These are phyloP conservation scores for Peromyscus leucopus DNA, from an alignment of 2,113 vertebrate genomes.

Conservation along the genomic window DNA sequence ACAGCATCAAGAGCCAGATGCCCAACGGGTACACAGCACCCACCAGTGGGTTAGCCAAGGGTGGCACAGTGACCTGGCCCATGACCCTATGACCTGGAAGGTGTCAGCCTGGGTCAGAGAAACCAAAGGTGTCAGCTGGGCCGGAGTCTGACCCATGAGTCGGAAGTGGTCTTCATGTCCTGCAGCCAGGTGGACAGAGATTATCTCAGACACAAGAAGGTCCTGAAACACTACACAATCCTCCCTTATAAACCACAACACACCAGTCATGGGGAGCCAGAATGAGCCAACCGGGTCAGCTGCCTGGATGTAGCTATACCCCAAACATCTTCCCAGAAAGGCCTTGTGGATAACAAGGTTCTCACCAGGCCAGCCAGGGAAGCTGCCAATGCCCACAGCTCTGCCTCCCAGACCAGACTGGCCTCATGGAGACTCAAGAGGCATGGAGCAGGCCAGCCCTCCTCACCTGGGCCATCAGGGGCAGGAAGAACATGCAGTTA, in stretches of 20 bases:
- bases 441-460: background rate
- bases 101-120: background rate
- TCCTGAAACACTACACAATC: accelerated
- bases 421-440: background rate
- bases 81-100: background rate
- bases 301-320: background rate
- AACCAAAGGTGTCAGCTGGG: background rate
- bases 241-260: background rate
- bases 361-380: background rate
- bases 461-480: background rate
- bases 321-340: background rate
- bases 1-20: background rate
- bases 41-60: accelerated
- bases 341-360: background rate
- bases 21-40: accelerated
- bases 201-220: background rate
- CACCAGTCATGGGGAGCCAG: background rate
- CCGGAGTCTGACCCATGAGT: accelerated
- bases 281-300: background rate
- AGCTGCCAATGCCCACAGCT: background rate
- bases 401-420: background rate
- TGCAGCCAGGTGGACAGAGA: background rate
- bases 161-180: background rate
- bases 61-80: background rate
- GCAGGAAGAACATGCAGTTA: too few species aligned